These are phyloP conservation scores for Takifugu bimaculatus DNA, from an alignment of 2,113 vertebrate genomes.

Conservation along the genomic window DNA sequence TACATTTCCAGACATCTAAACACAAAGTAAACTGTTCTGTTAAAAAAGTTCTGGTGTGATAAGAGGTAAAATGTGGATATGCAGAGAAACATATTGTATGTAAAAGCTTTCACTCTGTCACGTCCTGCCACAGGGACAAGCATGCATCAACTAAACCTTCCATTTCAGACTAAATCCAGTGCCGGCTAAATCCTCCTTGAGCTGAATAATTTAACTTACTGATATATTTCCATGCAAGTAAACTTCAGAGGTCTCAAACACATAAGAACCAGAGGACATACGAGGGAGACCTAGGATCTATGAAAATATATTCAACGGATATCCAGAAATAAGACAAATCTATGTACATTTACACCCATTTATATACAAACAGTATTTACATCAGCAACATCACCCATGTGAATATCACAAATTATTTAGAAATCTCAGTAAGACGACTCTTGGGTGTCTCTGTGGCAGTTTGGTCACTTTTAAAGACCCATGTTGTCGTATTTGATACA, in stretches of 20 bases:
- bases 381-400: slow-evolving; percentile 66
- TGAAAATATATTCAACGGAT: slow-evolving; percentile 76
- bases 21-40: slow-evolving; percentile 62
- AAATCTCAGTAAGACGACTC: slow-evolving; percentile 54
- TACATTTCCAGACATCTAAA: slow-evolving; percentile 67
- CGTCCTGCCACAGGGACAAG: slow-evolving; percentile 25
- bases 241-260: slow-evolving; percentile 59
- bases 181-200: slow-evolving; percentile 38
- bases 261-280: slow-evolving; percentile 52
- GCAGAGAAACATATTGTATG: slow-evolving; percentile 36
- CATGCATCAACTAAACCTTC: slow-evolving; percentile 59
- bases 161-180: slow-evolving; percentile 63
- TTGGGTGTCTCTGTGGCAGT: slow-evolving; percentile 25
- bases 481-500: background rate
- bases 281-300: slow-evolving; percentile 61
- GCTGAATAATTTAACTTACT: slow-evolving; percentile 62
- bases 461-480: slow-evolving; percentile 39
- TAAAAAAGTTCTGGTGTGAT: slow-evolving; percentile 46
- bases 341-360: slow-evolving; percentile 75
- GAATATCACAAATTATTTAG: slow-evolving; percentile 72
- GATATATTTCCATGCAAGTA: slow-evolving; percentile 70
- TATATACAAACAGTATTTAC: slow-evolving; percentile 69
- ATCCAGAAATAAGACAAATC: slow-evolving; percentile 68
- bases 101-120: slow-evolving; percentile 31
- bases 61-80: slow-evolving; percentile 40